Conservation (phyloP, 2,888 invertebrate species). For the Epinotia brunnichana region DNA sequence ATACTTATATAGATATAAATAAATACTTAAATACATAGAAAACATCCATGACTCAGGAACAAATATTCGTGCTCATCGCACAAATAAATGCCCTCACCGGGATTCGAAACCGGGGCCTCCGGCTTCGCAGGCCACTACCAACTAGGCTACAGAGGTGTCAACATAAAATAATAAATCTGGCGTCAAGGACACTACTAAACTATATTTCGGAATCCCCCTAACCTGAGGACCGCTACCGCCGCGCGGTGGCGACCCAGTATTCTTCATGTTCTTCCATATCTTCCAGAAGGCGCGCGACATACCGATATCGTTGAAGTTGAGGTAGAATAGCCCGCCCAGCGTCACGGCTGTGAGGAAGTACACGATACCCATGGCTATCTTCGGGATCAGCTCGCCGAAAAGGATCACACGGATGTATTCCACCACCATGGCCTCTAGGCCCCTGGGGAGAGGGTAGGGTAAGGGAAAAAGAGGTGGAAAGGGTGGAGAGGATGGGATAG, state of each 20-base stretch:
- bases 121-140: too few relatives aligned
- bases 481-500: background rate
- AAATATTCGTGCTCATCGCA: too few relatives aligned
- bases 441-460: conserved; percentile 81
- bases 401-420: conserved; percentile 90
- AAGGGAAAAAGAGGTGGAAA: background rate
- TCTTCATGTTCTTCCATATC: conserved; percentile 85
- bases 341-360: conserved; percentile 86
- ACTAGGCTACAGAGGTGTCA: too few relatives aligned
- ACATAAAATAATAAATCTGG: too few relatives aligned
- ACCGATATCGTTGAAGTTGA: conserved; percentile 91
- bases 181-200: too few relatives aligned
- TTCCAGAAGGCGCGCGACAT: conserved; percentile 87
- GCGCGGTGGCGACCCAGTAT: conserved; percentile 47
- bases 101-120: too few relatives aligned
- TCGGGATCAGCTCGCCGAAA: conserved; percentile 88
- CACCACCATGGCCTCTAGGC: conserved; percentile 89
- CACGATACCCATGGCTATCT: conserved; percentile 85
- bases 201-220: background rate
- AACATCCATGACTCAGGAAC: too few relatives aligned
- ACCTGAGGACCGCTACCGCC: background rate
- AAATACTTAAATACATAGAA: too few relatives aligned
- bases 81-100: too few relatives aligned
- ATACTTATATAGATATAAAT: too few relatives aligned
- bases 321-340: conserved; percentile 90